phyloP scores from a whole-genome alignment of 1,140 invertebrate genomes.

The Drosophila repleta region DNA sequence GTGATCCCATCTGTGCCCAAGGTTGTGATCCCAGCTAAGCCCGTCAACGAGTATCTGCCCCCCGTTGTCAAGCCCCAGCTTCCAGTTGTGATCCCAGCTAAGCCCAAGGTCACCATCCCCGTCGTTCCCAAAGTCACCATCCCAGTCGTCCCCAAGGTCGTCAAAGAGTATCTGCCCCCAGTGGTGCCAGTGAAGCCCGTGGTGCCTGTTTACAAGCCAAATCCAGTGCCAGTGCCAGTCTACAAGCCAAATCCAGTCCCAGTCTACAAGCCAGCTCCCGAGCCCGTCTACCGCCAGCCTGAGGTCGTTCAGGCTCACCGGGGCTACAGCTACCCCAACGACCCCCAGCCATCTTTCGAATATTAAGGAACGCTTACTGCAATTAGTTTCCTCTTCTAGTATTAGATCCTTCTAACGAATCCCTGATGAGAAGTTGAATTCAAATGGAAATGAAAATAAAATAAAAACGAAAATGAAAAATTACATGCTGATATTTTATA shows the following conservation, averaged over 20 bases:
- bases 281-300: slow-evolving; percentile 20
- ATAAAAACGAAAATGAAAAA: slow-evolving; percentile 39
- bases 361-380: slow-evolving; percentile 58
- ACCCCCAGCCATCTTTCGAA: slow-evolving; percentile 75
- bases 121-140: neutral
- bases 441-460: slow-evolving; percentile 11
- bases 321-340: slow-evolving; percentile 79
- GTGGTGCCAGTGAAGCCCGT: slow-evolving; percentile 28
- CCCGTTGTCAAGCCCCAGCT: slow-evolving; percentile 9
- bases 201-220: slow-evolving; percentile 17
- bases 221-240: neutral
- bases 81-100: slow-evolving; percentile 11
- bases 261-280: slow-evolving; percentile 1
- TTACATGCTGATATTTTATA: no score
- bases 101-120: no score
- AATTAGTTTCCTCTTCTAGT: slow-evolving; percentile 65
- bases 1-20: slow-evolving; percentile 10
- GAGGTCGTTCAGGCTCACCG: slow-evolving; percentile 23
- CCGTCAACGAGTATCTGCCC: slow-evolving; percentile 21
- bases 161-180: slow-evolving; percentile 32
- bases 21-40: neutral
- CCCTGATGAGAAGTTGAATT: slow-evolving; percentile 37
- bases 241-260: neutral
- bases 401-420: slow-evolving; percentile 64
- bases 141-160: no score